Base-by-base conservation (phyloP, 2,888 invertebrate species). In the Drosophila algonquin region DNA sequence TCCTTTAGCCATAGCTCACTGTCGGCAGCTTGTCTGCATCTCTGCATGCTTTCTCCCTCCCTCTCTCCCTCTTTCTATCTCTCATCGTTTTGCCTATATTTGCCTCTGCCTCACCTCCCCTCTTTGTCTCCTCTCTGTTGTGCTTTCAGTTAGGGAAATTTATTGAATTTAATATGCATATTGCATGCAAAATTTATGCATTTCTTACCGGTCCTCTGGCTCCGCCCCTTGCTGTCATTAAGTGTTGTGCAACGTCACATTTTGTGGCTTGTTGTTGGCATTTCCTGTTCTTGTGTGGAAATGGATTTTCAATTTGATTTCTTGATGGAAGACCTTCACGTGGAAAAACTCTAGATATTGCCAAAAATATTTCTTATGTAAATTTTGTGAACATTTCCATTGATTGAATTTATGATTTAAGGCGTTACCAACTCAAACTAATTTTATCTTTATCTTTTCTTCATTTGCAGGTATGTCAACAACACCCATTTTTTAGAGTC, bases 121-220 rank as follows among this genome's bases (percentile, higher is more conserved):
- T 9, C 35, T 45, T 47, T 24, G 35, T 24, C 40, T 54, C 46
- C 51, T 21, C 48, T 24, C n/a, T 3, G 21, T 51, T 47, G 54
- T 52, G 44, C 35, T 57, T 54, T 47, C 62, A 55, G 60, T 27
- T 50, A 55, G 58, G 58, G 58, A 72, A 87, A 87, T 83, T 83
- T 84, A 83, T 87, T 80, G 80, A 87, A 83, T 84, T 83, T 87
- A 84, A 84, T 84, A 84, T 84, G 87, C 87, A 83, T 83, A 73
- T 87, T 84, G 87, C 78, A 77, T 62, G 63, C 76, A 69, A 81
- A 84, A 79, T 76, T 64, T 70, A 73, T 81, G 71, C 76, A 81
- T 52, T 79, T 83, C 76, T 55, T 48, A 12, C 63, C 45, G 59
- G 59, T 63, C 55, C 52, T 32, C 32, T 18, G n/a, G 3, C 9